Base-by-base conservation (phyloP, 2,888 invertebrate genomes). In the Troides oblongomaculatus region DNA sequence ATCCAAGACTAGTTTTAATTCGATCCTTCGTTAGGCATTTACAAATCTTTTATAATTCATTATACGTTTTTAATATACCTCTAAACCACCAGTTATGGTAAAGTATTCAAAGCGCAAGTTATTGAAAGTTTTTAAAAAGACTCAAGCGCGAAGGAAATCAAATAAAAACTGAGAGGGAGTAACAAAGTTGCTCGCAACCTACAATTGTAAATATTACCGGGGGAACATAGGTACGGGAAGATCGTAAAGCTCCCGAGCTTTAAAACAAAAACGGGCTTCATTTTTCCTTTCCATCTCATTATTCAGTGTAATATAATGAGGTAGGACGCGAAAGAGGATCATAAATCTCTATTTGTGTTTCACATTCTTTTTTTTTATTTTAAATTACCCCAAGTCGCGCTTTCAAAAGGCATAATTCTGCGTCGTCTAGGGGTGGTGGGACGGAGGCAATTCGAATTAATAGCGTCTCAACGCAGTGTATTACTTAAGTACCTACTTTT, bases 331-430 rank as follows among this genome's bases (percentile, higher is more conserved):
- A 64, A 69, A 65, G 63, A 60, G 62, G 64, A 64, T 60, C 64
- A 65, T 69, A 65, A 69, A 69, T 69, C 69, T 64, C 62, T 65
- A 69, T 69, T 62, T 62, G 65, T 65, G 65, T 62, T 57, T 69
- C 8, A 53, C 18, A 53, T 65, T 65, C 21, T 61, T 65, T 56
- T 64, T 59, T 69, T 69, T 62, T 62, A 65, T 43, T 69, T 65
- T 65, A 70, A 70, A 70, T 70, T 70, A 58, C 50, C 66, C 58
- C 23, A 62, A 69, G 65, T 62, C 58, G 50, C 63, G 64, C 61
- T 64, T 65, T 62, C 36, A 62, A 69, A 69, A 64, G 56, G 69
- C 61, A 57, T 60, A 65, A 65, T 69, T 62, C 56, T 63, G 62
- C 64, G 57, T 62, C 64, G 63, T 46, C 17, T 58, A 57, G 62